phyloP scores from a whole-genome alignment of 2,113 vertebrate species.

The Megaceryle torquata region DNA sequence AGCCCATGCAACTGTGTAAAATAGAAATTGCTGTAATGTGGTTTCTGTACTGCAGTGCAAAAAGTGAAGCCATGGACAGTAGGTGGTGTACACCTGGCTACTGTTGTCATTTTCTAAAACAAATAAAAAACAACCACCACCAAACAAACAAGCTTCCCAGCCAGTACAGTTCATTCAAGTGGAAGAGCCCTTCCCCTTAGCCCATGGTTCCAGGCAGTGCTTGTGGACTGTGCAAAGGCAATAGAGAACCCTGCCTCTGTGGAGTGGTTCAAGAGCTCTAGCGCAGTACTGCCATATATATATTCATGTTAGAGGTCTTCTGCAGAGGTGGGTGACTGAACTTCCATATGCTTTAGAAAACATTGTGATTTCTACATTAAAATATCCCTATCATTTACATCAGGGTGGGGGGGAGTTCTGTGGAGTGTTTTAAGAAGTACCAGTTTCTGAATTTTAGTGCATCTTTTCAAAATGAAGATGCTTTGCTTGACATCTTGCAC shows the following conservation, averaged over 20 bases:
- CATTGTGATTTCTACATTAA: not conserved
- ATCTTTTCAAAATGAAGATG: not conserved
- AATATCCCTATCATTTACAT: not conserved
- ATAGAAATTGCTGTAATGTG: not conserved
- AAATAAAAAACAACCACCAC: not conserved
- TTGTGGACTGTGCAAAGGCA: not conserved
- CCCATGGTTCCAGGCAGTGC: not conserved
- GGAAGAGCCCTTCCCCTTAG: not conserved
- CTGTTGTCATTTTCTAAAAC: not conserved
- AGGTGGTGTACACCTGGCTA: not conserved
- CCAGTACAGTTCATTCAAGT: not conserved
- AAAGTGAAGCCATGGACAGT: not conserved
- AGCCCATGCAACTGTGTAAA: not conserved
- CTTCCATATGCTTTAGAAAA: not conserved
- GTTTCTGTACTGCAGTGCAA: not conserved
- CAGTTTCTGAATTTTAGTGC: not conserved
- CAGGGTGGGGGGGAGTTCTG: not conserved
- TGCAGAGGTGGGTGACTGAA: not conserved
- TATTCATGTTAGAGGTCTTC: not conserved
- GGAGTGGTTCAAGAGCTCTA: not conserved
- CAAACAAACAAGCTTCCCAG: too few relatives aligned
- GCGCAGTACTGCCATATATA: not conserved
- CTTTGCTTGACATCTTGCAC: not conserved
- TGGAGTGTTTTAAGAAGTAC: fast-evolving
- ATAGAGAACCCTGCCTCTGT: fast-evolving